Conservation (phyloP, 2,113 vertebrate species). For the Sinosuthora webbiana region DNA sequence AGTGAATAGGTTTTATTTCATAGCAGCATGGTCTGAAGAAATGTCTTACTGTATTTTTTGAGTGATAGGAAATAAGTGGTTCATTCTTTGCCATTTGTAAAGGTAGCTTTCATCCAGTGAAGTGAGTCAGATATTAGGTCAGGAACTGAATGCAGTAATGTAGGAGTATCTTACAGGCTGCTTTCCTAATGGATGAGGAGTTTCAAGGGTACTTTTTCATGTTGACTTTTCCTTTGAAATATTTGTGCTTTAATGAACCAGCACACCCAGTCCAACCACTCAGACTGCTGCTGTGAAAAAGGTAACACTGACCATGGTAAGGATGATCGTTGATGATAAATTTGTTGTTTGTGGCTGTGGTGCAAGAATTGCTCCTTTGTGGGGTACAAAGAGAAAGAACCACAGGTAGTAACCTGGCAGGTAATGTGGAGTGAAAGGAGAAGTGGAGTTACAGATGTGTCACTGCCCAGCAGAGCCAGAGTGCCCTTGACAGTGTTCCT, state of each 20-base stretch:
- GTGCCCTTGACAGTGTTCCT: not conserved
- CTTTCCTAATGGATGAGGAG: not conserved
- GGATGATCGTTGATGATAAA: not conserved
- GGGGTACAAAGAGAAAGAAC: not conserved
- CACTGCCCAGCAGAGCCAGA: not conserved
- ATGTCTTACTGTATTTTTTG: not conserved
- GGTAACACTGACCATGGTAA: not conserved
- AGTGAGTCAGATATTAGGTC: not conserved
- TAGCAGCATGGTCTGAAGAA: not conserved
- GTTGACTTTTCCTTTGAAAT: slow-evolving; percentile 18
- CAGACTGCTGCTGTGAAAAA: not conserved
- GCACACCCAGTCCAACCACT: slow-evolving; percentile 10
- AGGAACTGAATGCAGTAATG: not conserved
- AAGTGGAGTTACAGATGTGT: not conserved
- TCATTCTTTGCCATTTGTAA: not conserved
- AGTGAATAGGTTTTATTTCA: not conserved
- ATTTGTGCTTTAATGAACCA: not conserved
- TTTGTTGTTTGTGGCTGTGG: not conserved
- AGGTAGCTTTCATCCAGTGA: not conserved
- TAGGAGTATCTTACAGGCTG: not conserved
- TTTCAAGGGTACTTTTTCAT: not conserved
- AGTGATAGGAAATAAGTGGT: not conserved
- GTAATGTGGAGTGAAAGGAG: not conserved
- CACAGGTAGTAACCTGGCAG: not conserved
- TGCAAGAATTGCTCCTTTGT: not conserved